Evolutionary conservation across 1,140 invertebrate species (phyloP).

Genomic region (Trissolcus basalis): DNA sequence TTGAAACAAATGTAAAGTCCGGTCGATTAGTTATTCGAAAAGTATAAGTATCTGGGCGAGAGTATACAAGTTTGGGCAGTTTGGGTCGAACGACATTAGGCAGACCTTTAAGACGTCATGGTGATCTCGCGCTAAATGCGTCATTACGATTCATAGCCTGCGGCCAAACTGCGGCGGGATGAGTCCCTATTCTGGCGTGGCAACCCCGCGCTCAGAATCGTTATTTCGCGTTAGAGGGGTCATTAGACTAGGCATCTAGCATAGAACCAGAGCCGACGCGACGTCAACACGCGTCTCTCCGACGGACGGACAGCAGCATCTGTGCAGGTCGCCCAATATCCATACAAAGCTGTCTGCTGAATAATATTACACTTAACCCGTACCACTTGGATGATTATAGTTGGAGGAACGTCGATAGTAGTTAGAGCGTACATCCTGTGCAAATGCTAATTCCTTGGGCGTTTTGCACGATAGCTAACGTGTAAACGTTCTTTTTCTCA

Average conservation of each 20-base stretch:
- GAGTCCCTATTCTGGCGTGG: conserved; percentile 59
- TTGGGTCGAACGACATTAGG: conserved; percentile 27
- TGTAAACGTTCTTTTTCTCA: conserved; percentile 59
- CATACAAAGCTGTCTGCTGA: conserved; percentile 76
- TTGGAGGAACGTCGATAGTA: conserved; percentile 75
- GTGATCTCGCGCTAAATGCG: conserved; percentile 62
- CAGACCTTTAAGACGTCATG: conserved; percentile 54
- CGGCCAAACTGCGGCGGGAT: conserved; percentile 60
- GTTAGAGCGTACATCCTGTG: conserved; percentile 77
- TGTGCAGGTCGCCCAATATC: conserved; percentile 73
- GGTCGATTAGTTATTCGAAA: no score
- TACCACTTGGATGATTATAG: conserved; percentile 75
- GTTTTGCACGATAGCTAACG: conserved; percentile 61
- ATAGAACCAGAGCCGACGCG: conserved; percentile 52
- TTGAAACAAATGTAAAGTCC: no score
- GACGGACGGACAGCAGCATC: conserved; percentile 71
- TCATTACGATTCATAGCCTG: conserved; percentile 72
- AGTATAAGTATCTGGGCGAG: neutral
- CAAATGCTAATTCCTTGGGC: conserved; percentile 75
- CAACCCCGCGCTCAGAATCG: conserved; percentile 50
- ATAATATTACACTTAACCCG: conserved; percentile 77
- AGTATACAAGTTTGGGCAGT: neutral
- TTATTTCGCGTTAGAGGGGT: conserved; percentile 66
- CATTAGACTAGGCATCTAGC: conserved; percentile 59
- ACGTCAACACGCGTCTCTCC: conserved; percentile 60